phyloP scores from a whole-genome alignment of 2,797 vertebrate genomes.

The Apogon hyalosoma region DNA sequence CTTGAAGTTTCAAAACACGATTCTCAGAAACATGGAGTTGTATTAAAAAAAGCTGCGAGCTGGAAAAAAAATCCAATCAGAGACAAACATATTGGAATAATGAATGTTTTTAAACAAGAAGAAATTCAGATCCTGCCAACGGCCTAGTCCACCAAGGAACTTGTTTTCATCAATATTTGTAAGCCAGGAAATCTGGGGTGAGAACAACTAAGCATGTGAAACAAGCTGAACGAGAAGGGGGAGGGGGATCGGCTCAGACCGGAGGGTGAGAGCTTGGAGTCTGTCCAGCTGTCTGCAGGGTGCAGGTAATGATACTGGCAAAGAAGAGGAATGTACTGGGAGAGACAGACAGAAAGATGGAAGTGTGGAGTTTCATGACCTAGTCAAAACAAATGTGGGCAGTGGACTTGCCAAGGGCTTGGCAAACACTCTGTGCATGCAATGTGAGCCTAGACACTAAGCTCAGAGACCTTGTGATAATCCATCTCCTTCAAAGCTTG shows the following conservation, averaged over 20 bases:
- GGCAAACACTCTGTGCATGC: constrained; percentile 45
- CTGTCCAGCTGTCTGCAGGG: constrained; percentile 35
- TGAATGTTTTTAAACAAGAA: constrained; percentile 44
- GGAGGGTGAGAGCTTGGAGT: constrained; percentile 28
- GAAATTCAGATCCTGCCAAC: constrained; percentile 45
- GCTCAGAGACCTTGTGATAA: constrained; percentile 56
- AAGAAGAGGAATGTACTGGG: constrained; percentile 55
- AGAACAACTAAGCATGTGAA: constrained; percentile 59
- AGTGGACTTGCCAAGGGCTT: constrained; percentile 57
- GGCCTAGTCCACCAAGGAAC: constrained; percentile 41
- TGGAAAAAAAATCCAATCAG: constrained; percentile 45
- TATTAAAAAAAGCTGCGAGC: constrained; percentile 38
- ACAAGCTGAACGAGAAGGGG: constrained; percentile 17
- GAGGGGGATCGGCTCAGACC: constrained; percentile 7
- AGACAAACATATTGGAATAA: constrained; percentile 51
- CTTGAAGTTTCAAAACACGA: constrained; percentile 11
- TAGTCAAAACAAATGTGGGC: constrained; percentile 75
- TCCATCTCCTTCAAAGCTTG: constrained; percentile 56
- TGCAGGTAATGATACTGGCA: constrained; percentile 60
- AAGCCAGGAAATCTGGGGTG: constrained; percentile 43
- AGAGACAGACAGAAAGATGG: constrained; percentile 45
- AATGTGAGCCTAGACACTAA: constrained; percentile 62
- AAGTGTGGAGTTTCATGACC: constrained; percentile 66
- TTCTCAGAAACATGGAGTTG: constrained; percentile 11
- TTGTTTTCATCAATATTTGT: constrained; percentile 57